These are phyloP conservation scores for Ichneumoninae sp. DNA, from an alignment of 2,888 invertebrate species.

Conservation along the genomic window DNA sequence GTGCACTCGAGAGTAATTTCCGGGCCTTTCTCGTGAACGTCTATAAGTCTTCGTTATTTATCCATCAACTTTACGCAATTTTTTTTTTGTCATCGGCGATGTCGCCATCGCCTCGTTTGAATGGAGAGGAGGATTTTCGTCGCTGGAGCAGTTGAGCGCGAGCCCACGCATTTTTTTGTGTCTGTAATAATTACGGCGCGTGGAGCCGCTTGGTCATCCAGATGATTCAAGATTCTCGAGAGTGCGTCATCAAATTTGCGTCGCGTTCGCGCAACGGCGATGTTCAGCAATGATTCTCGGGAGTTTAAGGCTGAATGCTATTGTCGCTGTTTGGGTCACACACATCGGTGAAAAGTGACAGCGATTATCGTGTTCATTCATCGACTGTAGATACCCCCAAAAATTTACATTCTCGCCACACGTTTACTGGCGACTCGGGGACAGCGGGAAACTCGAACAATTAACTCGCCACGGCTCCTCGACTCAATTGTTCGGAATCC, in stretches of 20 bases:
- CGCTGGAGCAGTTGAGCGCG: neutral
- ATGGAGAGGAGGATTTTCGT: neutral
- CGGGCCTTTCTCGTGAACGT: slow-evolving; percentile 15
- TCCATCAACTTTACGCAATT: neutral
- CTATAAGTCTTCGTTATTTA: slow-evolving; percentile 27
- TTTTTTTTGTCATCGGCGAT: neutral
- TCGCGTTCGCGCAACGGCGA: neutral
- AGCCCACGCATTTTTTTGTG: slow-evolving; percentile 26
- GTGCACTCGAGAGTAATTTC: slow-evolving; percentile 37
- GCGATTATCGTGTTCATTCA: neutral
- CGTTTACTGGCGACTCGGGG: slow-evolving; percentile 13
- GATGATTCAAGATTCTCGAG: slow-evolving; percentile 38
- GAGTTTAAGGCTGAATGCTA: neutral
- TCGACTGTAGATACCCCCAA: neutral
- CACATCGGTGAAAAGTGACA: neutral
- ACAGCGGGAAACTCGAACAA: slow-evolving; percentile 3
- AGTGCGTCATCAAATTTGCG: slow-evolving; percentile 42
- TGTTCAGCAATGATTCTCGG: neutral
- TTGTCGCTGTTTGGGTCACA: neutral
- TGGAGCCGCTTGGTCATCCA: slow-evolving; percentile 16
- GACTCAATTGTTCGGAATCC: slow-evolving; percentile 48
- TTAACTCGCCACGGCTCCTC: slow-evolving; percentile 40
- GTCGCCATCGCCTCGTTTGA: neutral
- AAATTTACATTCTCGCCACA: slow-evolving; percentile 27
- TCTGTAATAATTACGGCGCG: slow-evolving; percentile 7